A percentile compares a stretch with the other conserved stretches of the same genome.
Evolutionary conservation across 2,888 invertebrate species (phyloP).

Genomic region (Amblyteles armatorius): DNA sequence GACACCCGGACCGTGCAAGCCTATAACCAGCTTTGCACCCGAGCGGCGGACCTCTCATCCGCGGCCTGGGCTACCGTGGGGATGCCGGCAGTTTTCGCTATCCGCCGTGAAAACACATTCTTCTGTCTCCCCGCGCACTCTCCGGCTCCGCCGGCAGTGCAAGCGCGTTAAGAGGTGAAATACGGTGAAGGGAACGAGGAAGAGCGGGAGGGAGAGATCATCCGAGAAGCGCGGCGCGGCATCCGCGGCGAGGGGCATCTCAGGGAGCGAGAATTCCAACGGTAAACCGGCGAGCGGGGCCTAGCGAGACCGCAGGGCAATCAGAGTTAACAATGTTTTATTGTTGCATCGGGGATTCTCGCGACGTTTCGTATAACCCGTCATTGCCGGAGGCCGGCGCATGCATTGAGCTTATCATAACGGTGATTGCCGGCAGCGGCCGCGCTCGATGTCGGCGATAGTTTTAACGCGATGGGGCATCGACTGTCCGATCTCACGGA

Average conservation of each 20-base stretch:
- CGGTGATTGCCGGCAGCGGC: constrained; percentile 73
- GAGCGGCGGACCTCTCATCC: constrained; percentile 45
- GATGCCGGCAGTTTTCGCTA: constrained; percentile 59
- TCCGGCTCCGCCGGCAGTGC: constrained; percentile 15
- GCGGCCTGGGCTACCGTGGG: constrained; percentile 56
- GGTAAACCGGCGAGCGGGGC: constrained; percentile 76
- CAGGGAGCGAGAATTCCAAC: constrained; percentile 74
- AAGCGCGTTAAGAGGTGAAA: constrained; percentile 55
- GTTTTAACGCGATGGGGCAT: constrained; percentile 67
- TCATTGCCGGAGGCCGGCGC: constrained; percentile 73
- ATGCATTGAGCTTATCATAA: constrained; percentile 83
- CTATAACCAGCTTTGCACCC: constrained; percentile 57
- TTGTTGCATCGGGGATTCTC: constrained; percentile 80
- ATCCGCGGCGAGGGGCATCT: constrained; percentile 15
- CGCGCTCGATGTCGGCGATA: constrained; percentile 74
- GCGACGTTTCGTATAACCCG: constrained; percentile 62
- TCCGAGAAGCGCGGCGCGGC: constrained; percentile 12
- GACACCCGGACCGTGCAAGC: constrained; percentile 56
- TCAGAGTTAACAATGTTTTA: constrained; percentile 84
- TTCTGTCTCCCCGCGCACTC: constrained; percentile 19
- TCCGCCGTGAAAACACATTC: constrained; percentile 36
- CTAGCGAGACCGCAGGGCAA: constrained; percentile 78
- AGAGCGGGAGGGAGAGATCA: constrained; percentile 17
- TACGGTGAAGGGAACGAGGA: constrained; percentile 40
- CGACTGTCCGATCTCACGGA: constrained; percentile 75